Conservation (phyloP, 2,888 invertebrate genomes). For the Sinohyriopsis cumingii region DNA sequence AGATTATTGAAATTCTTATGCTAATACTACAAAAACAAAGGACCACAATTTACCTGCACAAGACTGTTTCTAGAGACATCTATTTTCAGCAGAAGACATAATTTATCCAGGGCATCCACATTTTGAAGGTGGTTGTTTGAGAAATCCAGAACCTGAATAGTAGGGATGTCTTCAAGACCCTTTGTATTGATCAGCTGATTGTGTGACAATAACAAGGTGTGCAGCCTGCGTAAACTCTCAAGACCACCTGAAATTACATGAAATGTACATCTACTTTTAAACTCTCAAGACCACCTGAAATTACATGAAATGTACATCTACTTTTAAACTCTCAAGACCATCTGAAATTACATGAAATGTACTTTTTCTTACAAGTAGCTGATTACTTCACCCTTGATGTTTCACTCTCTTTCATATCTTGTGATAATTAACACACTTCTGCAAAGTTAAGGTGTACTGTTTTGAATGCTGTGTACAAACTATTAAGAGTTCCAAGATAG, state of each 20-base stretch:
- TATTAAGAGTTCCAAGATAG: too few species aligned
- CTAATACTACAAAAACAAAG: too few species aligned
- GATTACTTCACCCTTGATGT: too few species aligned
- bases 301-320: background rate
- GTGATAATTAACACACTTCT: too few species aligned
- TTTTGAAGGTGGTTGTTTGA: slow-evolving; percentile 65
- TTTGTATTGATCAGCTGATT: slow-evolving; percentile 66
- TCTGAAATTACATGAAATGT: slow-evolving; percentile 35
- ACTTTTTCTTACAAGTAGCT: background rate
- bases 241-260: slow-evolving; percentile 50
- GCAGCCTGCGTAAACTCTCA: slow-evolving; percentile 53
- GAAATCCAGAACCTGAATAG: slow-evolving; percentile 63
- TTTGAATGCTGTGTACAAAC: too few species aligned
- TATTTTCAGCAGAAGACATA: slow-evolving; percentile 60
- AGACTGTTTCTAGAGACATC: slow-evolving; percentile 62
- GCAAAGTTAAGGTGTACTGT: too few species aligned
- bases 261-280: slow-evolving; percentile 16
- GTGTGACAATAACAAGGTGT: slow-evolving; percentile 57
- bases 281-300: slow-evolving; percentile 56
- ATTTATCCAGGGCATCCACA: slow-evolving; percentile 51
- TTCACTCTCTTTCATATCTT: too few species aligned
- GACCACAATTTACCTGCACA: slow-evolving; percentile 47
- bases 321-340: slow-evolving; percentile 50
- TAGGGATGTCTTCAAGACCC: slow-evolving; percentile 55
- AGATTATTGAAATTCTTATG: too few species aligned